Base-by-base conservation (phyloP, 2,888 invertebrate species). In the Philereme vetulata region DNA sequence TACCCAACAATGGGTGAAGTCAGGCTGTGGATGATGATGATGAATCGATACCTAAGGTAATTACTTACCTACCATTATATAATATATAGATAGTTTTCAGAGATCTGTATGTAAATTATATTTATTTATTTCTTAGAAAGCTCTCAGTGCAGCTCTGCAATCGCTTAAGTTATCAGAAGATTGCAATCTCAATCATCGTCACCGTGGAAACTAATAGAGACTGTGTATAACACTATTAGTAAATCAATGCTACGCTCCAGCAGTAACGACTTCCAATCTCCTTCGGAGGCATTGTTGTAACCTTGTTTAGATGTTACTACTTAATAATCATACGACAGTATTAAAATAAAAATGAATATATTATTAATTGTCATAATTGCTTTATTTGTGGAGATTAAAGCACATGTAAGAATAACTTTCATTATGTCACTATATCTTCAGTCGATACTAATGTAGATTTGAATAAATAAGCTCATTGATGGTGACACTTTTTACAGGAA, bases 81-180 rank as follows among this genome's bases (percentile, higher is more conserved):
- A n/a, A n/a, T n/a, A n/a, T n/a, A n/a, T n/a, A n/a, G n/a, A n/a
- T n/a, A 21, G 21, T 21, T 21, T 21, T 21, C 2, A 21, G 21
- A 6, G 36, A 36, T 36, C 36, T 6, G 1, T 5, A 1, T 36
- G 36, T 40, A 7, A 40, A 7, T 8, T 7, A 40, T 40, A n/a
- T 8, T 40, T 7, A 40, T 40, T 40, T 40, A 40, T n/a, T 7
- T 8, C 9, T 40, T 0, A 4, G 4, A 5, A 5, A 43, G 1
- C n/a, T 5, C 52, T 46, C 32, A 48, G 10, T 52, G 6, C 36
- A 32, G 8, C 56, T 35, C 61, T 50, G 45, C 34, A 6, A 32
- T 7, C 10, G 10, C 21, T 44, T 4, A 9, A 49, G 36, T 53
- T 61, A 61, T 61, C 61, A 56, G 56, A 61, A 53, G 49, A 53